Evolutionary conservation across 2,888 invertebrate genomes (phyloP).

Genomic region (Sarcophaga carnaria): DNA sequence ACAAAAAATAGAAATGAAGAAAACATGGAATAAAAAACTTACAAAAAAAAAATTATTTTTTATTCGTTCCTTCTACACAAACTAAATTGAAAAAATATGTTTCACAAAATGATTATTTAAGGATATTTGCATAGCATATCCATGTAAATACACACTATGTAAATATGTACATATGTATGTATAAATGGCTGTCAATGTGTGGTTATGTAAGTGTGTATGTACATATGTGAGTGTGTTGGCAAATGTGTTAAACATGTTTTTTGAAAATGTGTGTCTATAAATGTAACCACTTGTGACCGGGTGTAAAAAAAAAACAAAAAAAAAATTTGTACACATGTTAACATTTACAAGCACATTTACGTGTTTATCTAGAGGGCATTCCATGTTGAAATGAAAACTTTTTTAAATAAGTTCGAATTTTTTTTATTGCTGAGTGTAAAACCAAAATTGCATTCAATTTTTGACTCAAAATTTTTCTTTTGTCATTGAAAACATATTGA

Average conservation of each 20-base stretch:
- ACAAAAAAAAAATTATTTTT: not conserved
- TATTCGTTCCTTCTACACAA: not conserved
- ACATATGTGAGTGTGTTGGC: not conserved
- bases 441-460: too few species aligned
- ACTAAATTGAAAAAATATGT: not conserved
- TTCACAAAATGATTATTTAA: not conserved
- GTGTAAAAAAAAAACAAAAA: slow-evolving; percentile 1
- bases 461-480: too few species aligned
- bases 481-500: too few species aligned
- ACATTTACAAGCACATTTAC: not conserved
- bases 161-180: too few species aligned
- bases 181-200: not conserved
- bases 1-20: too few species aligned
- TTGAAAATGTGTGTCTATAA: not conserved
- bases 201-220: not conserved
- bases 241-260: slow-evolving; percentile 15
- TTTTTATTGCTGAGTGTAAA: too few species aligned
- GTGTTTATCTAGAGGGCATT: not conserved
- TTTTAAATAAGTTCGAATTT: too few species aligned
- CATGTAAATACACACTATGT: too few species aligned
- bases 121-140: not conserved
- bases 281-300: slow-evolving; percentile 27
- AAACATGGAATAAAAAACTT: too few species aligned
- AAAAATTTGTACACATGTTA: not conserved
- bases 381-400: not conserved